Conservation (phyloP, 2,113 vertebrate species). For the Xyrauchen texanus region DNA sequence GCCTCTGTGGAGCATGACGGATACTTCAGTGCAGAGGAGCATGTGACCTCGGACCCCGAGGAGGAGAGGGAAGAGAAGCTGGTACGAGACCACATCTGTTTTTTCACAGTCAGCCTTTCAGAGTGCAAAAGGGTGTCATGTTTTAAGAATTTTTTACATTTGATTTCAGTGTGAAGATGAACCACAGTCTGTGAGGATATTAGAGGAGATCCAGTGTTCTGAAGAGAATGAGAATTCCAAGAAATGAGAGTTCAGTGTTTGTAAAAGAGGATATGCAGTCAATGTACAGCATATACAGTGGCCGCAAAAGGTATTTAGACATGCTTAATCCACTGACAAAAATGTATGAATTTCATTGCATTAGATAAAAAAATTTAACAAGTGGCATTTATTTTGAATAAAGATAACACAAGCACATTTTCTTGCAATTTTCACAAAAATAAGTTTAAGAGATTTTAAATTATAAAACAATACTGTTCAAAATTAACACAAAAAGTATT, state of each 20-base stretch:
- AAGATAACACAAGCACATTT: too few relatives aligned
- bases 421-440: too few relatives aligned
- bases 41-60: slow-evolving; percentile 87
- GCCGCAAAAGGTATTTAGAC: too few relatives aligned
- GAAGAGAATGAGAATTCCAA: background rate
- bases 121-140: background rate
- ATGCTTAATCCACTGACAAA: too few relatives aligned
- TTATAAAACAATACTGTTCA: too few relatives aligned
- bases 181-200: background rate
- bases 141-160: background rate
- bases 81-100: slow-evolving; percentile 69
- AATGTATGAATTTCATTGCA: too few relatives aligned
- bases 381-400: too few relatives aligned
- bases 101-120: background rate
- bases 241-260: slow-evolving; percentile 9
- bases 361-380: too few relatives aligned
- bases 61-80: slow-evolving; percentile 84
- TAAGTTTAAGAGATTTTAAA: too few relatives aligned
- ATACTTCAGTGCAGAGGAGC: slow-evolving; percentile 90
- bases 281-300: background rate
- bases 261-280: background rate
- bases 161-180: slow-evolving; percentile 22
- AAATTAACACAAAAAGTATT: too few relatives aligned
- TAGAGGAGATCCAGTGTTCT: slow-evolving; percentile 10
- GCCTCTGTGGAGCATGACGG: slow-evolving; percentile 86